Percentiles rank a stretch among this genome's conserved stretches.
Evolutionary conservation across 2,888 invertebrate genomes (phyloP).

Genomic region (Charanyca ferruginea): DNA sequence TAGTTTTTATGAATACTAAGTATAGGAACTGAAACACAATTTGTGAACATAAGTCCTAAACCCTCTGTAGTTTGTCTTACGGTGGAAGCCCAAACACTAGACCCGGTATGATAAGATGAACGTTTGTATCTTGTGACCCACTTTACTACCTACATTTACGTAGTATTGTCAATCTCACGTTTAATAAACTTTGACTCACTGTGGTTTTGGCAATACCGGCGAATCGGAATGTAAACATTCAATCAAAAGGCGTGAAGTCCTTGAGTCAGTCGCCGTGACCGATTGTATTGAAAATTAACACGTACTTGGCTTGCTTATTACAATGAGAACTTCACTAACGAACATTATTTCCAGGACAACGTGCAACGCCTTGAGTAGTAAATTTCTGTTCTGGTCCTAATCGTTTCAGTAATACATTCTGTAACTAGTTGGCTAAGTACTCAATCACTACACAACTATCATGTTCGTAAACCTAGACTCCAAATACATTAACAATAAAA

Average conservation of each 20-base stretch:
- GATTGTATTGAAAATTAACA: constrained; percentile 81
- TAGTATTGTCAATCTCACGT: constrained; percentile 31
- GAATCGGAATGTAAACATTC: constrained; percentile 81
- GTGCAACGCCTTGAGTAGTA: too few species aligned
- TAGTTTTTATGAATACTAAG: too few species aligned
- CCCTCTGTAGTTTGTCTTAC: neutral
- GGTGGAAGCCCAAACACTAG: neutral
- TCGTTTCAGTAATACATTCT: constrained; percentile 30
- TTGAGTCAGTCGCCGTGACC: constrained; percentile 78
- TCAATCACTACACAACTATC: neutral
- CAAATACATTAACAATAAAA: neutral
- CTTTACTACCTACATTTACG: constrained; percentile 8
- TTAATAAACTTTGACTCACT: constrained; percentile 63
- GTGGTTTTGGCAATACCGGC: constrained; percentile 73
- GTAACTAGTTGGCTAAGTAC: constrained; percentile 3
- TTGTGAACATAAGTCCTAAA: neutral
- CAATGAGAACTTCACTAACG: constrained; percentile 70
- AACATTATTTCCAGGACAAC: constrained; percentile 41
- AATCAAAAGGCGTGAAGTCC: constrained; percentile 81
- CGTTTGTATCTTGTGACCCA: constrained; percentile 1
- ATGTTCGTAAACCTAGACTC: neutral
- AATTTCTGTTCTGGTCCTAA: constrained; percentile 31
- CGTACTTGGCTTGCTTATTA: constrained; percentile 71
- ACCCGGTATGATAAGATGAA: neutral
- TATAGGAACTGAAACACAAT: neutral